Base-by-base conservation (phyloP, 2,113 vertebrate species). In the Falcunculus frontatus region DNA sequence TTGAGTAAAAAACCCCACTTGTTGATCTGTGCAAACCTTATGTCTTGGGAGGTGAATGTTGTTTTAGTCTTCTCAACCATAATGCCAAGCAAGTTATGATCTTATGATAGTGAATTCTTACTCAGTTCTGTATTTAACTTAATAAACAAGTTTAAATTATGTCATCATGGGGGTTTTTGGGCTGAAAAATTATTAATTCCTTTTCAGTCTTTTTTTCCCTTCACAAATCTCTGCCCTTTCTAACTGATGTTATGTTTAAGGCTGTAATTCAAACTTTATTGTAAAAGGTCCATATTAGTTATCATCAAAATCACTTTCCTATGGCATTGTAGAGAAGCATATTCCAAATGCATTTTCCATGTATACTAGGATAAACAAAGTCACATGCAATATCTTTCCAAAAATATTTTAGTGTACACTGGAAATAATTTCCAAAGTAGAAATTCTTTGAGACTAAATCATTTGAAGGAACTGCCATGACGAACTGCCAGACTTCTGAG, bases 121-220 rank as follows among this genome's bases (percentile, higher is more conserved):
- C 6, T 87, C 20, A 49, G 12, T 53, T 87, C 10, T 88, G 6
- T 19, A 67, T 75, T 78, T 50, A 52, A 49, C 22, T 53, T 64
- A 79, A 55, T 59, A 74, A 23, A 42, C 7, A 7, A 4, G 1
- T 29, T 85, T 59, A 63, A 75, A 52, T 55, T 55, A 21, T 22
- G 0, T 15, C 49, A 50, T n/a, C 1, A 16, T 29, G 1, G 1
- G 2, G 1, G 0, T n/a, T 59, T 74, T 55, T 3, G 25, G 17
- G 15, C 25, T 33, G 23, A 68, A 68, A 39, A 90, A 32, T 72
- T 75, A 32, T 39, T 57, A 53, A 46, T 59, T 70, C 29, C 0
- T 50, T 59, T 59, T 46, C 37, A 57, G 6, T 35, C 3, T 53
- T 41, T 19, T 9, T 26, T 32, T 39, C 15, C 2, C 5, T 27